Evolutionary conservation across 2,888 invertebrate species (phyloP).

Genomic region (Scaptomyza caliginosa): DNA sequence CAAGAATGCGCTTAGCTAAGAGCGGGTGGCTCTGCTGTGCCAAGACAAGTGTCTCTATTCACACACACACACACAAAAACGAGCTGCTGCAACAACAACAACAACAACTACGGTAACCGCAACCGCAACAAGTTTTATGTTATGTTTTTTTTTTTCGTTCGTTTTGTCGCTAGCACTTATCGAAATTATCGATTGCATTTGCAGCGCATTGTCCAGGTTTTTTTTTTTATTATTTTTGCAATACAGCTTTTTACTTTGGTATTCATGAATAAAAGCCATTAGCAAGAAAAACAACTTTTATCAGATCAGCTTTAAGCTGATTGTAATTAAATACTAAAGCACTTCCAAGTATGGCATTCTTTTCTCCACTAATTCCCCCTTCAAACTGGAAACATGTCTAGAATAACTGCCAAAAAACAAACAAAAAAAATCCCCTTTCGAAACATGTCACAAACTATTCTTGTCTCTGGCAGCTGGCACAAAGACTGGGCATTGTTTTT

Average conservation of each 20-base stretch:
- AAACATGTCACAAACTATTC: background rate
- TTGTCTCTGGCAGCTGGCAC: background rate
- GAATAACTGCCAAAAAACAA: background rate
- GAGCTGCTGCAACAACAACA: background rate
- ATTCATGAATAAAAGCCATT: conserved; percentile 39
- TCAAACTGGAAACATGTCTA: conserved; percentile 10
- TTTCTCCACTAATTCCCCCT: background rate
- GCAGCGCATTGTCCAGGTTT: background rate
- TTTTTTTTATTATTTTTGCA: conserved; percentile 10
- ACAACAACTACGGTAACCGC: conserved; percentile 5
- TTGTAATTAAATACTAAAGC: background rate
- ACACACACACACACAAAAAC: conserved; percentile 15
- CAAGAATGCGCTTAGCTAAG: conserved; percentile 62
- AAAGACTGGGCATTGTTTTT: background rate
- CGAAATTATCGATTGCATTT: conserved; percentile 45
- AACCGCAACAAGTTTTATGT: conserved; percentile 30
- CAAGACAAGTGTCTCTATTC: conserved; percentile 49
- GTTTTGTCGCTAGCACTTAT: conserved; percentile 27
- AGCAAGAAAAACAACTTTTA: too few relatives aligned
- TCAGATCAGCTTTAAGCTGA: background rate
- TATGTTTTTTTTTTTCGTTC: background rate
- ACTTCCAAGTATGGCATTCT: conserved; percentile 13
- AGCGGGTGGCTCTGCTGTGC: conserved; percentile 55
- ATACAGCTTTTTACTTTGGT: background rate
- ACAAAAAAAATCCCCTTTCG: background rate